Conservation (phyloP, 2,797 vertebrate genomes). For the Chromis chromis region DNA sequence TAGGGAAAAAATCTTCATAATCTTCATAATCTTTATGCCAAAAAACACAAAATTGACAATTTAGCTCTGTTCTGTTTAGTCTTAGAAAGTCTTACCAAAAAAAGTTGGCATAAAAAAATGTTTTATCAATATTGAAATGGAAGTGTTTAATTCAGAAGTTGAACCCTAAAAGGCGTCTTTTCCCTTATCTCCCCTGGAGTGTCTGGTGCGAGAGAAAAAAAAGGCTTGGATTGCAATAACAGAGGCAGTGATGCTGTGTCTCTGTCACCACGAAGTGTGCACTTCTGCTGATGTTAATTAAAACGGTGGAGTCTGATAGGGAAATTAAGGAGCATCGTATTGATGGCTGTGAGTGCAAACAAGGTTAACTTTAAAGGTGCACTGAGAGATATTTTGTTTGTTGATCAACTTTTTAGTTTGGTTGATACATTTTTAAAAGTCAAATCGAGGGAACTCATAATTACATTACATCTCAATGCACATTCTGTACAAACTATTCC, state of each 20-base stretch:
- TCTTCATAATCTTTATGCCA: too few relatives aligned
- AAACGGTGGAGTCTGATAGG: slow-evolving; percentile 55
- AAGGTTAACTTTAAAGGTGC: slow-evolving; percentile 34
- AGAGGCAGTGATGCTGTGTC: slow-evolving; percentile 44
- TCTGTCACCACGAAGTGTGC: slow-evolving; percentile 52
- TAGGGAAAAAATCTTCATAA: fast-evolving
- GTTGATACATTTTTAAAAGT: neutral
- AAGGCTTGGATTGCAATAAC: slow-evolving; percentile 46
- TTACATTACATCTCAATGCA: neutral
- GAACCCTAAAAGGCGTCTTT: slow-evolving; percentile 35
- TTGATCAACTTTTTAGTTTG: slow-evolving; percentile 13
- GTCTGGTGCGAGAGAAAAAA: slow-evolving; percentile 28
- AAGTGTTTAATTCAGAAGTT: slow-evolving; percentile 50
- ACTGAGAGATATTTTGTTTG: slow-evolving; percentile 13
- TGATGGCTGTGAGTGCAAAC: slow-evolving; percentile 52
- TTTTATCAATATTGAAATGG: slow-evolving; percentile 34
- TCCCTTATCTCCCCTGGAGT: slow-evolving; percentile 42
- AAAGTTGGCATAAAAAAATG: neutral
- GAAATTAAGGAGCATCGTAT: slow-evolving; percentile 49
- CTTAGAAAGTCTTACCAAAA: neutral
- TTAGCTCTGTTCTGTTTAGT: slow-evolving; percentile 4
- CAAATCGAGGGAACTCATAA: neutral
- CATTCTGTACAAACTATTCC: neutral
- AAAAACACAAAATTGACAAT: neutral
- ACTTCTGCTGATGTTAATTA: slow-evolving; percentile 63